These are phyloP conservation scores for Mellilla xanthometata DNA, from an alignment of 2,888 invertebrate genomes.

Conservation along the genomic window DNA sequence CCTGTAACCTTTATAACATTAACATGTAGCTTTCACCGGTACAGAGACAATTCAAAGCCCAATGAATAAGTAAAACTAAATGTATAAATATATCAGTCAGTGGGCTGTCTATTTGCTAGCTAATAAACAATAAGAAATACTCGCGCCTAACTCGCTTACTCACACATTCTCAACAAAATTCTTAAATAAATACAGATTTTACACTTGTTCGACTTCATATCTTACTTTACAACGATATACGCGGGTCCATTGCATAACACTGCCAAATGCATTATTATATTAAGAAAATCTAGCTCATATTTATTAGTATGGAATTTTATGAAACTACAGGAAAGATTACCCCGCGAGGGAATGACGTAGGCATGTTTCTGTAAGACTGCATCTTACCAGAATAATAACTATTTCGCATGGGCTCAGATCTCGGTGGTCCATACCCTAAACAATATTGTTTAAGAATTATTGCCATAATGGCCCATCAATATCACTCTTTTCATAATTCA, in stretches of 20 bases:
- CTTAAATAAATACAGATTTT: conserved; percentile 45
- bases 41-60: conserved; percentile 40
- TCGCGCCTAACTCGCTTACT: not conserved
- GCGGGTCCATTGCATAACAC: conserved; percentile 48
- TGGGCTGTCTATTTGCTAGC: conserved; percentile 63
- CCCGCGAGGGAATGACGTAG: conserved; percentile 30
- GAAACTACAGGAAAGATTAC: conserved; percentile 24
- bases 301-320: conserved; percentile 36
- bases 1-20: conserved; percentile 15
- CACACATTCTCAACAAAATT: conserved; percentile 26
- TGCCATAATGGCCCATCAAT: not conserved
- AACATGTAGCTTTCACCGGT: conserved; percentile 8
- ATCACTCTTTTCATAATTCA: not conserved
- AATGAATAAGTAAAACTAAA: conserved; percentile 61
- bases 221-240: conserved; percentile 62
- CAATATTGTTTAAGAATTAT: too few species aligned
- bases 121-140: conserved; percentile 39
- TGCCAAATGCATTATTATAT: conserved; percentile 63
- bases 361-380: conserved; percentile 7
- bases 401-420: not conserved
- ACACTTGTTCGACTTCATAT: conserved; percentile 75
- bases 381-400: not conserved
- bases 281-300: conserved; percentile 34
- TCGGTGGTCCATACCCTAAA: not conserved
- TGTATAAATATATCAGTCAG: conserved; percentile 75